Evolutionary conservation across 1,140 invertebrate species (phyloP), one percentile per base, ranked within the genome.

Genomic region (Bombus soroeensis): DNA sequence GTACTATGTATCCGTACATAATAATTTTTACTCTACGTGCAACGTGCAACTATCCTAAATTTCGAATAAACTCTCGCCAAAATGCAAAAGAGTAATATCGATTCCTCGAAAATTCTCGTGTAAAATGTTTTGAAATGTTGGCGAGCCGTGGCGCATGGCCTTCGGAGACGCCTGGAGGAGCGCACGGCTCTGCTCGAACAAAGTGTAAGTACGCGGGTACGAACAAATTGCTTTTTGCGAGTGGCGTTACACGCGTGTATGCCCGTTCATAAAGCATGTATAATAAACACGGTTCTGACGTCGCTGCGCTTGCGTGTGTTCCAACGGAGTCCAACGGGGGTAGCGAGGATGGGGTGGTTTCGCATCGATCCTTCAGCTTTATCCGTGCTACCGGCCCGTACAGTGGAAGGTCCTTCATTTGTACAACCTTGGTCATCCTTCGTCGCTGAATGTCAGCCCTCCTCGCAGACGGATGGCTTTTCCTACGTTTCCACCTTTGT

Each of bases 351-450:
- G 59, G 86, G 87, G 80, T 88, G 87, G 81, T 87, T 92, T 92
- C 85, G 91, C 90, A 92, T 94, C 93, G 93, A 93, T 94, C 90
- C 89, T 93, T 93, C 90, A 77, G 89, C 88, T 91, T 93, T 92
- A 90, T 92, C 90, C 89, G 78, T 84, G 83, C 78, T 86, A 87
- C 73, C 85, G 84, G 62, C 77, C 75, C 76, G 83, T 12, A 72
- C 68, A 76, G 82, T 57, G 8, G 15, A 15, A 71, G 76, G 82
- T 74, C 75, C 71, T 87, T 88, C 80, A 75, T 85, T 87, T 90
- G 62, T 81, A 83, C 66, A 88, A 71, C 32, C 71, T 72, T 71
- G 87, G 64, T 85, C 83, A 85, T 83, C 89, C 62, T 77, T 77
- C 47, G 73, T 68, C 73, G 47, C 37, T 83, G 77, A 87, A 87